A percentile compares a stretch with the other conserved stretches of the same genome.
phyloP scores from a whole-genome alignment of 2,797 vertebrate species.

The Oreochromis grahami region DNA sequence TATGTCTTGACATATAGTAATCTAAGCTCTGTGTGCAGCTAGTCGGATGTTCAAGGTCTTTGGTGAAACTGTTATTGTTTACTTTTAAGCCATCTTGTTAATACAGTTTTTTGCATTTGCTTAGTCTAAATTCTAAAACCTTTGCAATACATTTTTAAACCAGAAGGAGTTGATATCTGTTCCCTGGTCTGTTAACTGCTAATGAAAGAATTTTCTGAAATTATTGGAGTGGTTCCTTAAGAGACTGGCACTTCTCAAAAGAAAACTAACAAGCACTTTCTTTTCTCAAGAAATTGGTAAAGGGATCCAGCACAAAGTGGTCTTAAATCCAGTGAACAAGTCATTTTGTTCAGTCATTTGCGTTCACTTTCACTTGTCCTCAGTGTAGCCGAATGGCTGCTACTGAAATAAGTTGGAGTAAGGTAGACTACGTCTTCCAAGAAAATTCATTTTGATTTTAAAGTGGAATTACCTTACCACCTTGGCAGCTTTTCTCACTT shows the following conservation, averaged over 20 bases:
- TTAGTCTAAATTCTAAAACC: background rate
- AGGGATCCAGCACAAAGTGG: background rate
- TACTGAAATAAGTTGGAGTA: background rate
- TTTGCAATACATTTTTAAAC: background rate
- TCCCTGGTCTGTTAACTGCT: background rate
- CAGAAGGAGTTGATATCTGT: background rate
- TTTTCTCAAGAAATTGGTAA: background rate
- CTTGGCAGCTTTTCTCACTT: conserved; percentile 9
- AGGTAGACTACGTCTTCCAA: background rate
- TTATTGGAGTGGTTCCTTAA: background rate
- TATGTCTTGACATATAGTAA: background rate
- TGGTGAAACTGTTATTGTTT: background rate
- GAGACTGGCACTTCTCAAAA: background rate
- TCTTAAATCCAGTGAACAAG: background rate
- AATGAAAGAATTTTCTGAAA: background rate
- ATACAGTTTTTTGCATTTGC: background rate
- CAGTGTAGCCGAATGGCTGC: background rate
- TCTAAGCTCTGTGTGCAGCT: background rate
- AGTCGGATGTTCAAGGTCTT: background rate
- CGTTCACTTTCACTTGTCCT: background rate
- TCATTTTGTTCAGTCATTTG: background rate
- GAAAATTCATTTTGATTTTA: background rate
- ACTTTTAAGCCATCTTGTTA: background rate
- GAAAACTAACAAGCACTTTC: background rate
- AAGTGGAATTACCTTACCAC: conserved; percentile 15